A percentile compares a stretch with the other conserved stretches of the same genome.
phyloP scores from a whole-genome alignment of 1,140 invertebrate species.

The Carposina sasakii region DNA sequence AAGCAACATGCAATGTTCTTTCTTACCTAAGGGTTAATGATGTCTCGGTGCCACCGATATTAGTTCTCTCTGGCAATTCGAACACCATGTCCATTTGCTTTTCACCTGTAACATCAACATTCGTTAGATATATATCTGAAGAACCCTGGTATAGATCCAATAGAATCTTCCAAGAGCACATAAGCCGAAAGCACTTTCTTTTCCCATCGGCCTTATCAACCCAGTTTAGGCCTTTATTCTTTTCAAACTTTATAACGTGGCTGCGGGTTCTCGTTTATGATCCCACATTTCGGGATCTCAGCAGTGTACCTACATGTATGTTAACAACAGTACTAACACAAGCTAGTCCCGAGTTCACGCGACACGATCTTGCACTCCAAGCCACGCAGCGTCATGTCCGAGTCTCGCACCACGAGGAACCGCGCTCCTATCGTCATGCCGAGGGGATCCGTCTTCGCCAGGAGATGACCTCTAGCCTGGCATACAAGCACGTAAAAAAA shows the following conservation, averaged over 20 bases:
- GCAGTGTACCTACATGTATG: too few relatives aligned
- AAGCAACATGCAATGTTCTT: too few relatives aligned
- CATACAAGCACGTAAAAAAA: constrained; percentile 1
- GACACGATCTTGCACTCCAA: constrained; percentile 47
- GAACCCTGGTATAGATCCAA: background rate
- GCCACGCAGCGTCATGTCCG: constrained; percentile 45
- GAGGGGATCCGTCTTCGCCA: constrained; percentile 86
- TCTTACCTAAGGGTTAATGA: constrained; percentile 83
- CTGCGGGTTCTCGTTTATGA: too few relatives aligned
- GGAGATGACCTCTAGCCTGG: constrained; percentile 86
- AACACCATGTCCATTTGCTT: constrained; percentile 96
- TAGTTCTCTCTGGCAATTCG: constrained; percentile 96
- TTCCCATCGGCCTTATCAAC: too few relatives aligned
- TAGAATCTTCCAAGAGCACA: too few relatives aligned
- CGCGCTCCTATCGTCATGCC: constrained; percentile 64
- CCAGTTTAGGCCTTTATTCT: too few relatives aligned
- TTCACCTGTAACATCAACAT: constrained; percentile 79
- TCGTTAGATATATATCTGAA: constrained; percentile 13
- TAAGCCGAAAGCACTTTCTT: too few relatives aligned
- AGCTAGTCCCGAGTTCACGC: constrained; percentile 37
- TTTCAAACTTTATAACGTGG: constrained; percentile 1
- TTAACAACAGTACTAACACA: constrained; percentile 29
- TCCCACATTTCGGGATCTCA: too few relatives aligned
- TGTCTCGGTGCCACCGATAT: constrained; percentile 90
- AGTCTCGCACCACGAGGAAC: constrained; percentile 41